These are phyloP conservation scores for Mya arenaria DNA, from an alignment of 1,140 invertebrate species.

Conservation along the genomic window DNA sequence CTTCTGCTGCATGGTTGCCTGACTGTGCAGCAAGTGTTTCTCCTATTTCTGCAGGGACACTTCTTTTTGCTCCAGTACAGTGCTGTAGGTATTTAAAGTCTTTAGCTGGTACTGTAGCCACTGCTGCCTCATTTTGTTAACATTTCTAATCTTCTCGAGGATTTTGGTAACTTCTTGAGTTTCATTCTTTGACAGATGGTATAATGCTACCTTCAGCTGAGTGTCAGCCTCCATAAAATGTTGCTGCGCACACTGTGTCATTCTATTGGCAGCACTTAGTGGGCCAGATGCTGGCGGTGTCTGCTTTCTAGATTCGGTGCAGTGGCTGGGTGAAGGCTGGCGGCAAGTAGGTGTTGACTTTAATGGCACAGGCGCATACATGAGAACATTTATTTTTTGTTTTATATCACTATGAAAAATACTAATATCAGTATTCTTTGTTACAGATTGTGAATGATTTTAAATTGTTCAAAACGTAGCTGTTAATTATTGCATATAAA, in stretches of 20 bases:
- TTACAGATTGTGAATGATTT: too few species aligned
- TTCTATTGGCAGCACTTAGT: slow-evolving; percentile 6
- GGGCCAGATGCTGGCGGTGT: slow-evolving; percentile 8
- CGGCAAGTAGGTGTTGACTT: slow-evolving; percentile 7
- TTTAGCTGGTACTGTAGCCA: slow-evolving; percentile 17
- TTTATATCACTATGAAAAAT: too few species aligned
- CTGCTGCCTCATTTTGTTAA: slow-evolving; percentile 13
- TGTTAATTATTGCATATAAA: too few species aligned
- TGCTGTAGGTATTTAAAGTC: slow-evolving; percentile 4
- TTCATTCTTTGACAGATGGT: slow-evolving; percentile 16
- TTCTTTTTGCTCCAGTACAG: slow-evolving; percentile 18
- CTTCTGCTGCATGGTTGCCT: slow-evolving; percentile 30
- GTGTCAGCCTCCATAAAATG: slow-evolving; percentile 17
- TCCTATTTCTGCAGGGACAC: slow-evolving; percentile 14
- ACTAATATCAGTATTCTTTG: too few species aligned
- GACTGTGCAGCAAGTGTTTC: slow-evolving; percentile 13
- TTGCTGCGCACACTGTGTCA: slow-evolving; percentile 17
- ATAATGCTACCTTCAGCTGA: slow-evolving; percentile 22
- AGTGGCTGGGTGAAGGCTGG: slow-evolving; percentile 7
- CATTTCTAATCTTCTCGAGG: background rate
- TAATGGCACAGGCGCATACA: slow-evolving; percentile 19
- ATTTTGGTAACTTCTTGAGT: background rate
- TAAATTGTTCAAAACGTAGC: too few species aligned
- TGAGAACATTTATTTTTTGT: slow-evolving; percentile 15
- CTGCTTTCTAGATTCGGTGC: background rate